Base-by-base conservation (phyloP, 2,797 vertebrate genomes). In the Protonibea diacanthus region DNA sequence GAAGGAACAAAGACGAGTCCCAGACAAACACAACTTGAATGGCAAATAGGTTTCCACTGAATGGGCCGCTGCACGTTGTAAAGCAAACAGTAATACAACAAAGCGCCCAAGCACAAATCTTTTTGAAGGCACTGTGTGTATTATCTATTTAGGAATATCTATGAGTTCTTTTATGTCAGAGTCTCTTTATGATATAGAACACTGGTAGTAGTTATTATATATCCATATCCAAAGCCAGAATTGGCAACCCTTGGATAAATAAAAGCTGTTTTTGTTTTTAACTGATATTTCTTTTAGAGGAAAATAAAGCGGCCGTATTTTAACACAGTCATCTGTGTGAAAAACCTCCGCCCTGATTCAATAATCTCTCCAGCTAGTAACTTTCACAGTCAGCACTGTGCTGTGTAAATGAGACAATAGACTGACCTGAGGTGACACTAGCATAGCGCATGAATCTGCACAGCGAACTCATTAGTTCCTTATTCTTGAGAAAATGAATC, bases 1-100 rank as follows among this genome's bases (percentile, higher is more conserved):
- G 20, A 77, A 48, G 61, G 59, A 81, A 88, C 68, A 90, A 83
- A 82, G 78, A 85, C 72, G 71, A 82, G 71, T 55, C 52, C 38
- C 6, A 60, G 62, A 78, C 82, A 90, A 93, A 93, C 82, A 91
- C 55, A 62, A 44, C 17, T 58, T 89, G 75, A 91, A 91, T 82
- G 48, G 71, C 33, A 64, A 58, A 88, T 65, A 71, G 66, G 11
- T 48, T 23, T 76, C 21, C 27, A 61, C 29, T 81, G 63, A 80
- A 80, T 74, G 67, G 72, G 56, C 47, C 23, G 1, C 21, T 42
- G 56, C 61, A 66, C 57, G 53, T 58, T 72, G 57, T 84, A 82
- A 81, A 76, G 69, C 83, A 88, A 89, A 88, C 79, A 85, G 29
- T 61, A 40, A 62, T 40, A 74, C 45, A 76, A 70, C 59, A 81